A percentile compares a stretch with the other conserved stretches of the same genome.
These are phyloP conservation scores for Lonchura striata DNA, from an alignment of 2,113 vertebrate species.

Conservation along the genomic window DNA sequence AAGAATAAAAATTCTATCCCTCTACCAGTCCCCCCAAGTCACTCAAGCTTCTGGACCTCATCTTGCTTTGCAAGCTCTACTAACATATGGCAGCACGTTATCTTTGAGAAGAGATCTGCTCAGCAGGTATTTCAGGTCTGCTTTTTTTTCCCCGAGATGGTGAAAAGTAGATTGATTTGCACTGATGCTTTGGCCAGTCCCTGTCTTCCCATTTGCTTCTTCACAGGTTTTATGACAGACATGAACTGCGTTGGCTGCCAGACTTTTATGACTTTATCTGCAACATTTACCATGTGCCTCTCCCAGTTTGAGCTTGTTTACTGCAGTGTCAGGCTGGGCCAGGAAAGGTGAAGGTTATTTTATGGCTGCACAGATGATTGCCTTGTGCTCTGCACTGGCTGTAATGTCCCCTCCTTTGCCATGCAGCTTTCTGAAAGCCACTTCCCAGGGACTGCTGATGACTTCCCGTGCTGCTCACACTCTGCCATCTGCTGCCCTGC, in stretches of 20 bases:
- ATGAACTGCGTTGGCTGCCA: conserved; percentile 44
- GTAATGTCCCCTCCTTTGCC: conserved; percentile 32
- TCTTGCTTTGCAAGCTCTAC: not conserved
- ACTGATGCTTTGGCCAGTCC: conserved; percentile 7
- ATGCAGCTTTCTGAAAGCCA: conserved; percentile 33
- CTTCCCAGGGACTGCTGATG: conserved; percentile 55
- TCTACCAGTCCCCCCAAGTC: not conserved
- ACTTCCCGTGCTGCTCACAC: conserved; percentile 42
- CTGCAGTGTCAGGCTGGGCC: conserved; percentile 29
- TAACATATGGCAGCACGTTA: not conserved
- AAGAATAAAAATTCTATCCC: too few species aligned
- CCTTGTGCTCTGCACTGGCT: conserved; percentile 19
- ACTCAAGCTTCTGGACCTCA: not conserved
- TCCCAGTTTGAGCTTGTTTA: conserved; percentile 59
- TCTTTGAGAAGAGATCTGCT: not conserved
- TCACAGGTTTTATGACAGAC: conserved; percentile 70
- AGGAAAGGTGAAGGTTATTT: conserved; percentile 70
- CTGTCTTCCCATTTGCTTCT: conserved; percentile 51
- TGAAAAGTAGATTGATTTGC: conserved; percentile 45
- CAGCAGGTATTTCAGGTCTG: not conserved
- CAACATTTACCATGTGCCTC: conserved; percentile 18
- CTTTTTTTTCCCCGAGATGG: not conserved
- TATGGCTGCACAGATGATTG: conserved; percentile 47
- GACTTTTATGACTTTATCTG: conserved; percentile 69
- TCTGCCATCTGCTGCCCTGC: conserved; percentile 65